A percentile compares a stretch with the other conserved stretches of the same genome.
These are phyloP conservation scores for Blomia tropicalis DNA, from an alignment of 2,888 invertebrate species.

Conservation along the genomic window DNA sequence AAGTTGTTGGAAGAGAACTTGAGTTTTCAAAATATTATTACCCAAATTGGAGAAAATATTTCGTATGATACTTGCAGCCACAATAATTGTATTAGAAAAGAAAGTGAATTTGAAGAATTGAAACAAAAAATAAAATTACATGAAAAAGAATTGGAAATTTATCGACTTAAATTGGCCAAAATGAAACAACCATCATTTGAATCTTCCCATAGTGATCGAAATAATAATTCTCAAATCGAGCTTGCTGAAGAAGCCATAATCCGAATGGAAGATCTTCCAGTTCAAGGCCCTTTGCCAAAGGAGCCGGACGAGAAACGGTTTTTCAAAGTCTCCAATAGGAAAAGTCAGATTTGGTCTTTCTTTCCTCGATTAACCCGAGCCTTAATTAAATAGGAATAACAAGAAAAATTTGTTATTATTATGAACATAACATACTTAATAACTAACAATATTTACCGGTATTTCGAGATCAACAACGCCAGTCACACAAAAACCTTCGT, in stretches of 20 bases:
- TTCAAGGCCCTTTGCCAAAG: constrained; percentile 86
- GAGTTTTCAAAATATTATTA: background rate
- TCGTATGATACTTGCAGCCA: background rate
- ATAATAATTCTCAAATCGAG: background rate
- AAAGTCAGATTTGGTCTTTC: constrained; percentile 1
- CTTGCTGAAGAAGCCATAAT: background rate
- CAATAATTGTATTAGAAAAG: too few species aligned
- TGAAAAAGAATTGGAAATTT: background rate
- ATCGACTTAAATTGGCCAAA: background rate
- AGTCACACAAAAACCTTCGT: too few species aligned
- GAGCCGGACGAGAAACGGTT: constrained; percentile 66
- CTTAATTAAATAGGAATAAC: background rate
- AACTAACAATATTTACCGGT: too few species aligned
- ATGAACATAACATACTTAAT: too few species aligned
- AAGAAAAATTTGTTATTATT: background rate
- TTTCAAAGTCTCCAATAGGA: background rate
- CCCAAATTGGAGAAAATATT: background rate
- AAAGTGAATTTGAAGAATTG: background rate
- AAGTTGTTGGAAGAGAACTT: background rate
- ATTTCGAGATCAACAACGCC: too few species aligned
- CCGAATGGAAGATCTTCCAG: constrained; percentile 59
- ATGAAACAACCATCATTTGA: background rate
- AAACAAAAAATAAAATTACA: background rate
- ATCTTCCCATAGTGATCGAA: background rate
- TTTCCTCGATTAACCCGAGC: background rate